phyloP scores from a whole-genome alignment of 2,113 vertebrate genomes.

The Salvelinus sp. region DNA sequence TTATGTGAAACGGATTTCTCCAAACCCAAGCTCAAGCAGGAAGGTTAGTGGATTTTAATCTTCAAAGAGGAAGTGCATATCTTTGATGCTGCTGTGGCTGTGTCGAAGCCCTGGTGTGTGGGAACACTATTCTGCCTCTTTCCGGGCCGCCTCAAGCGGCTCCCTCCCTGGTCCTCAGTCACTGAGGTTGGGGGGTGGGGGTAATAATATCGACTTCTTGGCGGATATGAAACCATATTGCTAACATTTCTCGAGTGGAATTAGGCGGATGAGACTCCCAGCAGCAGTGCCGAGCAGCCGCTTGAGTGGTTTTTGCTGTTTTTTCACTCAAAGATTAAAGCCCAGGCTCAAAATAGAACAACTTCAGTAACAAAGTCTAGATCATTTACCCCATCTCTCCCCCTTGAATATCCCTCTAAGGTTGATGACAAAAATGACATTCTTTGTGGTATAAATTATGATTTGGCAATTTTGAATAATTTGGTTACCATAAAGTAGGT shows the following conservation, averaged over 20 bases:
- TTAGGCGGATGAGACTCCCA: conserved; percentile 11
- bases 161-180: not conserved
- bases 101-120: conserved; percentile 23
- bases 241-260: conserved; percentile 24
- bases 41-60: conserved; percentile 23
- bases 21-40: conserved; percentile 4
- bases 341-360: conserved; percentile 27
- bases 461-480: too few species aligned
- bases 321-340: too few species aligned
- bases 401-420: too few species aligned
- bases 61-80: conserved; percentile 38
- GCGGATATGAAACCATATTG: not conserved
- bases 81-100: conserved; percentile 24
- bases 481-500: too few species aligned
- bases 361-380: not conserved
- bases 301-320: conserved; percentile 19
- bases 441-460: too few species aligned
- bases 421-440: too few species aligned
- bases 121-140: conserved; percentile 26
- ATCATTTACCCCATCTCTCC: too few species aligned
- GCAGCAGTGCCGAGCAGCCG: conserved; percentile 5
- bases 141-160: conserved; percentile 1
- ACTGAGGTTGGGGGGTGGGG: too few species aligned
- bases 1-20: not conserved
- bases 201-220: too few species aligned